These are phyloP conservation scores for Pseudomyrmex flavicornis DNA, from an alignment of 1,140 invertebrate species.

Conservation along the genomic window DNA sequence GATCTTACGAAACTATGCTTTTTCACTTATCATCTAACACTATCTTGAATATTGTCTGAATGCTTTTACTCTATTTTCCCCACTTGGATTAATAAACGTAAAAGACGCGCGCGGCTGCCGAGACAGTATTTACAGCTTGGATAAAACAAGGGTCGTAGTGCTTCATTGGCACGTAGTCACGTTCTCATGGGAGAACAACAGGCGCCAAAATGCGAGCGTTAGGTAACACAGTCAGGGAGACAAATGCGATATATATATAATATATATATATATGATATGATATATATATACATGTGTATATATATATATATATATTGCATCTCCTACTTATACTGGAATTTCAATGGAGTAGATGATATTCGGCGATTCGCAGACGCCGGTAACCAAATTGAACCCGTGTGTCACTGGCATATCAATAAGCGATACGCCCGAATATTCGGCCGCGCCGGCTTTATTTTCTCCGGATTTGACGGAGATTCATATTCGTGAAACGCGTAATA, in stretches of 20 bases:
- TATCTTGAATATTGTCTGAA: too few relatives aligned
- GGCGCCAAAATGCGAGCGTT: constrained; percentile 73
- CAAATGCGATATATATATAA: constrained; percentile 72
- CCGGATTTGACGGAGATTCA: constrained; percentile 53
- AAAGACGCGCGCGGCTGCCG: neutral
- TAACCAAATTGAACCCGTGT: constrained; percentile 75
- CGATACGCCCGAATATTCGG: constrained; percentile 56
- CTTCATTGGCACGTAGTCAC: constrained; percentile 55
- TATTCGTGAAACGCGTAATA: constrained; percentile 39
- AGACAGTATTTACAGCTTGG: neutral
- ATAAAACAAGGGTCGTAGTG: constrained; percentile 14
- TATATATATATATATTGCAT: constrained; percentile 50
- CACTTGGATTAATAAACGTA: neutral
- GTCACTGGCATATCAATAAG: constrained; percentile 74
- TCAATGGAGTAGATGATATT: constrained; percentile 79
- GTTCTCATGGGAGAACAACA: constrained; percentile 58
- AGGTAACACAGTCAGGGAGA: constrained; percentile 75
- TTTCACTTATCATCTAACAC: too few relatives aligned
- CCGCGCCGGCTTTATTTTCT: constrained; percentile 62
- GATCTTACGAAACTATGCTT: too few relatives aligned
- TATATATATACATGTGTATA: too few relatives aligned
- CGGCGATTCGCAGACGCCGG: constrained; percentile 75
- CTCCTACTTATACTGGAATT: constrained; percentile 74
- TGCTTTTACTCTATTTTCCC: neutral
- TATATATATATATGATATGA: too few relatives aligned